Conservation (phyloP, 2,113 vertebrate species). For the Vulpes vulpes region DNA sequence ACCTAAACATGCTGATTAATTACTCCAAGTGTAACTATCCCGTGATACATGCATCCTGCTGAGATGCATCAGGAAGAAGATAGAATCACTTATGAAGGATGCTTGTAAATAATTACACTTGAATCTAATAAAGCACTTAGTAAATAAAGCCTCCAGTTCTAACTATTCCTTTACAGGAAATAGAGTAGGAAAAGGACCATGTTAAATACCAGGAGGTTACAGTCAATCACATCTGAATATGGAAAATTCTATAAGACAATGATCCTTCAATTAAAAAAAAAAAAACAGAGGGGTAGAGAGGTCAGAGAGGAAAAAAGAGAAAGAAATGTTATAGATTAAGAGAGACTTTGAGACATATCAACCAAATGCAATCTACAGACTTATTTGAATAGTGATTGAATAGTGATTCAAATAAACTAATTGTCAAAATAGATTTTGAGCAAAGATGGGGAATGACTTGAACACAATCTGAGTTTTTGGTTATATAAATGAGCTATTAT, state of each 20-base stretch:
- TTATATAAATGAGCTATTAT: background rate
- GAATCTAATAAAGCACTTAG: background rate
- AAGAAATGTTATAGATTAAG: background rate
- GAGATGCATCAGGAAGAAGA: background rate
- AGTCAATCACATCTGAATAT: background rate
- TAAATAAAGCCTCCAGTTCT: background rate
- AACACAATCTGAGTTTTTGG: background rate
- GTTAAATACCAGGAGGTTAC: background rate
- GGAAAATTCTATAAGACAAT: background rate
- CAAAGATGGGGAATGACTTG: background rate
- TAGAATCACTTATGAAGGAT: background rate
- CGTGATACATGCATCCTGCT: background rate
- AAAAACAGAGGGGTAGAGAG: background rate
- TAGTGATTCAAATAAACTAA: background rate
- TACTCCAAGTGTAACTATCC: background rate
- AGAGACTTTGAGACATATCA: background rate
- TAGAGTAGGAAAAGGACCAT: background rate
- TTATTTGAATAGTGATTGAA: background rate
- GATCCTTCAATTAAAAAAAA: background rate
- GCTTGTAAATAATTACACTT: constrained; percentile 13
- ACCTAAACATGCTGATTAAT: background rate
- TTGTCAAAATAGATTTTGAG: constrained; percentile 31
- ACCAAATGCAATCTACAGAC: background rate
- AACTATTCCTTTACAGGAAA: background rate
- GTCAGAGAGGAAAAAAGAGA: background rate